Percentiles rank a stretch among this genome's conserved stretches.
Conservation (phyloP, 2,113 vertebrate species). For the Epinephelus lanceolatus region DNA sequence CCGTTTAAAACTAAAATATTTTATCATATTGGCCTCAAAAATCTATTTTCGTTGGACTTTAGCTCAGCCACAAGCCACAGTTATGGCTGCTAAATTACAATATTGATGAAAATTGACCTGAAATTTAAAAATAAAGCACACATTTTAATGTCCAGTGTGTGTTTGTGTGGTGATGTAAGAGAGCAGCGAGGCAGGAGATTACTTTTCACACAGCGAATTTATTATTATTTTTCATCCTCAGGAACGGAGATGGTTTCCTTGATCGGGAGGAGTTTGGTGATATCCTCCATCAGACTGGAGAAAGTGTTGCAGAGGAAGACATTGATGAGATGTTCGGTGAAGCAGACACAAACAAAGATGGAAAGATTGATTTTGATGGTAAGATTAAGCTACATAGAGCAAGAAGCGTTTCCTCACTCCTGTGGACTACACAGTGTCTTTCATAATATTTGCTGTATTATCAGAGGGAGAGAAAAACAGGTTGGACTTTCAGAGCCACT, state of each 20-base stretch:
- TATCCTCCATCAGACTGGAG: slow-evolving; percentile 81
- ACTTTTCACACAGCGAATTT: background rate
- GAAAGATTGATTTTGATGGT: slow-evolving; percentile 89
- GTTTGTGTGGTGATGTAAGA: background rate
- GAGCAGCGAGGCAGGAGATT: background rate
- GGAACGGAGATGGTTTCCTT: slow-evolving; percentile 86
- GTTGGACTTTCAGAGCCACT: background rate
- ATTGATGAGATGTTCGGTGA: slow-evolving; percentile 86
- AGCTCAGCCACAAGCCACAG: background rate
- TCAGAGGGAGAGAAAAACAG: background rate
- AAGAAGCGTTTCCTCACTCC: background rate
- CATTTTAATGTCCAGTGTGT: background rate
- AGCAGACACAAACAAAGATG: slow-evolving; percentile 86
- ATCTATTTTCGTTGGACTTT: no score
- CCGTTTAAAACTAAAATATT: background rate
- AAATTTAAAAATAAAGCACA: background rate
- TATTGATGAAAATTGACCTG: background rate
- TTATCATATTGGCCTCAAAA: background rate
- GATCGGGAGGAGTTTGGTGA: slow-evolving; percentile 86
- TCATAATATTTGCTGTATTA: background rate
- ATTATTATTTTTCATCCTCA: slow-evolving; percentile 25
- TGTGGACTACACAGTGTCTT: background rate
- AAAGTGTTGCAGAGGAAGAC: slow-evolving; percentile 84
- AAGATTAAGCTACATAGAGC: slow-evolving; percentile 17
- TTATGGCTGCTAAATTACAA: background rate